Evolutionary conservation across 2,113 vertebrate genomes (phyloP).

Genomic region (Melanerpes formicivorus): DNA sequence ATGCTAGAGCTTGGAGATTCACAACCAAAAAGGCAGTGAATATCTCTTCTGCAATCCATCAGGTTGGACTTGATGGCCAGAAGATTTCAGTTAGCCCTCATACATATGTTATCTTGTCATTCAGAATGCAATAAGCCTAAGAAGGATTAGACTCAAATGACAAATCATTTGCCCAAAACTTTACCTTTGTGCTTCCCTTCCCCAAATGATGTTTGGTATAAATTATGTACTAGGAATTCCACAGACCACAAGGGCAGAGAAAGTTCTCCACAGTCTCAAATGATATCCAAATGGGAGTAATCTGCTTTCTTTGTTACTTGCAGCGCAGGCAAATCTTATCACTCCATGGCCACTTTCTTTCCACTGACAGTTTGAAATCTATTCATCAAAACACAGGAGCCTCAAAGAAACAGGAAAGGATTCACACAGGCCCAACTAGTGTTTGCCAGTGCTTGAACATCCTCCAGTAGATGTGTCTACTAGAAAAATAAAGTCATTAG

Average conservation of each 20-base stretch:
- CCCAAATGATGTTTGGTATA: neutral
- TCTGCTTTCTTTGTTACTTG: neutral
- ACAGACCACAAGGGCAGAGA: neutral
- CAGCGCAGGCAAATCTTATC: neutral
- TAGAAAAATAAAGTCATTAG: neutral
- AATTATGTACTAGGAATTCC: neutral
- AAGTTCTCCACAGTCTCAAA: neutral
- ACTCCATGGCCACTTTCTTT: neutral
- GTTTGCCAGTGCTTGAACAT: neutral
- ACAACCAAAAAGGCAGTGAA: neutral
- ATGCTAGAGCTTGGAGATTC: neutral
- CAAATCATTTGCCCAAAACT: neutral
- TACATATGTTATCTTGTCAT: neutral
- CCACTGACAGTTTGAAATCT: neutral
- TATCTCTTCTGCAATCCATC: neutral
- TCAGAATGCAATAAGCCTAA: neutral
- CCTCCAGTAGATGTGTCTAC: neutral
- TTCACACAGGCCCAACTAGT: neutral
- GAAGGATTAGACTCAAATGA: neutral
- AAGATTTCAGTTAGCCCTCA: neutral
- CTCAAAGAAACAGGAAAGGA: neutral
- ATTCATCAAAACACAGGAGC: neutral
- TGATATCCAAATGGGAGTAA: neutral
- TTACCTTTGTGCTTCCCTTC: neutral
- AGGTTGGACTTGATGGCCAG: neutral